Base-by-base conservation (phyloP, 1,140 invertebrate genomes). In the Streblospio benedicti region DNA sequence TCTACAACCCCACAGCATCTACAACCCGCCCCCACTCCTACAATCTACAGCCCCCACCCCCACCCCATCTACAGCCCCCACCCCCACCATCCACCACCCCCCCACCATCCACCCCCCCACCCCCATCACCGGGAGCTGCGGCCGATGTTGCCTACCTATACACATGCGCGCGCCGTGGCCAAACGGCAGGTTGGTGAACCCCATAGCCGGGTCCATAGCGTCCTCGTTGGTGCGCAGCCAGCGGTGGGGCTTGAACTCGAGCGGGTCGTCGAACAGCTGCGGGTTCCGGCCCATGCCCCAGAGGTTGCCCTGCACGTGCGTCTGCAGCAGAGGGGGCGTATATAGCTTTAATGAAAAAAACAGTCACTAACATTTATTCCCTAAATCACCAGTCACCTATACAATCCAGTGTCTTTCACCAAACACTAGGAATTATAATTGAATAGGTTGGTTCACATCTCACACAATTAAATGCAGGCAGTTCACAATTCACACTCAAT, bases 101-200 rank as follows among this genome's bases (percentile, higher is more conserved):
- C 18, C 27, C 44, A 47, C 27, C 44, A 47, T 47, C 18, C 18
- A 20, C 18, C 18, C 27, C 18, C 18, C 27, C 18, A 47, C n/a
- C 35, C 9, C n/a, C 35, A 41, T 41, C 35, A 41, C n/a, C 35
- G n/a, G 9, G 9, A 41, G 9, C 35, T 12, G 9, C 35, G n/a
- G 9, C 35, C 9, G 35, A n/a, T 41, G 9, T 12, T 41, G 35
- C 35, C n/a, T 41, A 74, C 83, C 84, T 28, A 81, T 74, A 67
- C 82, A 83, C 80, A 83, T 82, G 31, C 82, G 63, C 4, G 73
- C 67, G 0, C 93, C 93, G 55, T 85, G 82, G 0, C 93, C 93
- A 78, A 96, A 97, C 0, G 93, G 90, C 2, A 88, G 67, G 38
- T 70, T 71, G 16, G 71, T 92, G 87, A 96, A 44, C 87, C 82